Conservation (phyloP, 2,113 vertebrate species). For the Globicephala melas region DNA sequence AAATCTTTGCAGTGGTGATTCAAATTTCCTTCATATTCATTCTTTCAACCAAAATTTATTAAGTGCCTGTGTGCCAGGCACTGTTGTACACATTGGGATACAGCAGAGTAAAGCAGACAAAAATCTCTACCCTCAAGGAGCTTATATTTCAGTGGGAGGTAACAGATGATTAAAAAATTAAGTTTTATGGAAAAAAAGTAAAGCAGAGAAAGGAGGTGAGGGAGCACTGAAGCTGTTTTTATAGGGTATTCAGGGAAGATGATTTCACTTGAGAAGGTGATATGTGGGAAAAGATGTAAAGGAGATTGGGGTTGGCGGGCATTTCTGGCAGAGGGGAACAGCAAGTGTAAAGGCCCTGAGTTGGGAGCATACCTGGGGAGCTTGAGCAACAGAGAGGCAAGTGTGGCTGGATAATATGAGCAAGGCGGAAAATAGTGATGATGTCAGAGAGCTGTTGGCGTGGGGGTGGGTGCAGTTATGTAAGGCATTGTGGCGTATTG, state of each 20-base stretch:
- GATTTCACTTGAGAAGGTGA: background rate
- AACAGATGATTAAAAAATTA: background rate
- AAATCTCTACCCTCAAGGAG: background rate
- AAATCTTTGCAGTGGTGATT: background rate
- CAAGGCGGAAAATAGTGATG: background rate
- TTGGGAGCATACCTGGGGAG: background rate
- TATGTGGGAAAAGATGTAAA: background rate
- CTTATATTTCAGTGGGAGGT: background rate
- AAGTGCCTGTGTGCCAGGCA: background rate
- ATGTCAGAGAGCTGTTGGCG: background rate
- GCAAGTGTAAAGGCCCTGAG: background rate
- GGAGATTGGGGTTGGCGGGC: background rate
- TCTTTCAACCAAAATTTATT: background rate
- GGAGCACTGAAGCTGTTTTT: background rate
- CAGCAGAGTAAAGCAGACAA: background rate
- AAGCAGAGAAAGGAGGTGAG: background rate
- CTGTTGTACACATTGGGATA: background rate
- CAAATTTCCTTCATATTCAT: background rate
- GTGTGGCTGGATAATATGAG: background rate
- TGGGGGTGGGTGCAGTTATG: rapidly evolving
- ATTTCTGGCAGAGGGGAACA: background rate
- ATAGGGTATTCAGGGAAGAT: background rate
- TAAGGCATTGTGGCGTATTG: background rate
- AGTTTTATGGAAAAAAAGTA: background rate
- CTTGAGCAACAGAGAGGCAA: background rate